Percentiles rank a stretch among this genome's conserved stretches.
Conservation (phyloP, 2,888 invertebrate species). For the Hypena proboscidalis region DNA sequence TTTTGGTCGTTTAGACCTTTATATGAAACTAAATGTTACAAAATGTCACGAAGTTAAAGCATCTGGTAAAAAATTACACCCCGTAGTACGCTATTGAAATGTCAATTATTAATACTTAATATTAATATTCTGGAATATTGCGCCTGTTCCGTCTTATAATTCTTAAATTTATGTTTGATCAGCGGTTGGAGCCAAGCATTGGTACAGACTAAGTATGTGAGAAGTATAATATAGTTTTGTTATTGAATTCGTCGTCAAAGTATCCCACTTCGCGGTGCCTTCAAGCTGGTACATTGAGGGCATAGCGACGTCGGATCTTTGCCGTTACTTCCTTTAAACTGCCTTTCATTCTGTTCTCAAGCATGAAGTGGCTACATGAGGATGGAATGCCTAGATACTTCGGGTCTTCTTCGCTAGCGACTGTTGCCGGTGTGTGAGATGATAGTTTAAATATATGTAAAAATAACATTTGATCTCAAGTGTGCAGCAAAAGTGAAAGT, state of each 20-base stretch:
- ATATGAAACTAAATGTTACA: too few species aligned
- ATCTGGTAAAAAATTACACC: constrained; percentile 53
- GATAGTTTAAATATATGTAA: constrained; percentile 80
- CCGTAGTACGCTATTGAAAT: constrained; percentile 60
- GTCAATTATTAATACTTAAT: constrained; percentile 66
- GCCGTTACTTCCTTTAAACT: constrained; percentile 11
- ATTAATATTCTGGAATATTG: constrained; percentile 40
- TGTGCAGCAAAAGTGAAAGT: constrained; percentile 82
- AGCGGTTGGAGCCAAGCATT: constrained; percentile 15
- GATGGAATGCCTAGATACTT: constrained; percentile 46
- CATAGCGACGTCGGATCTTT: constrained; percentile 38
- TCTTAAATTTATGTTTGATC: constrained; percentile 5
- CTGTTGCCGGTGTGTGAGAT: constrained; percentile 77
- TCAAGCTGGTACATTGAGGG: constrained; percentile 41
- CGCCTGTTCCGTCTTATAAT: constrained; percentile 21
- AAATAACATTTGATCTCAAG: constrained; percentile 85
- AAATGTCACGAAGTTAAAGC: constrained; percentile 1
- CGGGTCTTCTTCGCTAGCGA: constrained; percentile 56
- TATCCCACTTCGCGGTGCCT: constrained; percentile 45
- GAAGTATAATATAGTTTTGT: constrained; percentile 80
- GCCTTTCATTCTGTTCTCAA: constrained; percentile 40
- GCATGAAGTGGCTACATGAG: constrained; percentile 45
- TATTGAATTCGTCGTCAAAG: constrained; percentile 39
- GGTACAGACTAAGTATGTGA: constrained; percentile 38
- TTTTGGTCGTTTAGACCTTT: too few species aligned